Evolutionary conservation across 1,140 invertebrate genomes (phyloP).

Genomic region (Venturia canescens): DNA sequence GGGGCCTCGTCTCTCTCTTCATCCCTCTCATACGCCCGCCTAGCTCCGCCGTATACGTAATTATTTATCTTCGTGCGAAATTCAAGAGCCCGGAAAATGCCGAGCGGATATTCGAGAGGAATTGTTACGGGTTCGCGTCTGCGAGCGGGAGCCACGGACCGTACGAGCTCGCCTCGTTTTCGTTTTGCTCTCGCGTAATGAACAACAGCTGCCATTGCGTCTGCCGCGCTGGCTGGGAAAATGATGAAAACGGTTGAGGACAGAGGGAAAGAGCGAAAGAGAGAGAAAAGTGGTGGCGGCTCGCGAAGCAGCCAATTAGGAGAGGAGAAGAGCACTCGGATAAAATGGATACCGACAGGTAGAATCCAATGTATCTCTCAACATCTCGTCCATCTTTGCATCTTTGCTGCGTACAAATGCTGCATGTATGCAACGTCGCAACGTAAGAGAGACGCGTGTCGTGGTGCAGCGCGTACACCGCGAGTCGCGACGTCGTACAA

Average conservation of each 20-base stretch:
- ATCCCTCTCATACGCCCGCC: too few relatives aligned
- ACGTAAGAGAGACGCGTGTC: background rate
- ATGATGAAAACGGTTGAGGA: background rate
- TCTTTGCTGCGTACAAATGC: too few relatives aligned
- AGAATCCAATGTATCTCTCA: slow-evolving; percentile 31
- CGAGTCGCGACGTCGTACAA: background rate
- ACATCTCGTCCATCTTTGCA: slow-evolving; percentile 11
- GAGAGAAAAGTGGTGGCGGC: background rate
- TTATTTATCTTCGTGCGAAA: slow-evolving; percentile 8
- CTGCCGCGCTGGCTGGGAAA: background rate
- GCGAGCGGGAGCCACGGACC: background rate
- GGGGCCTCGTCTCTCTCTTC: background rate
- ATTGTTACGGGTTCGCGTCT: background rate
- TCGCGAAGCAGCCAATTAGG: slow-evolving; percentile 4
- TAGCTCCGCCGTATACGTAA: background rate
- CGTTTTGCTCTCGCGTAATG: background rate
- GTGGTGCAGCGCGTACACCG: background rate
- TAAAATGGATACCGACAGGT: slow-evolving; percentile 30
- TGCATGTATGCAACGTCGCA: too few relatives aligned
- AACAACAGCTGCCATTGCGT: slow-evolving; percentile 10
- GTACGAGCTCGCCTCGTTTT: background rate
- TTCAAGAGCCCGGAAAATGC: slow-evolving; percentile 29
- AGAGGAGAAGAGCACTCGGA: background rate
- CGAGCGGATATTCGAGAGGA: background rate
- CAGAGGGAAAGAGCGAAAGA: background rate